phyloP scores from a whole-genome alignment of 1,140 invertebrate genomes.

The Ceratitis capitata region DNA sequence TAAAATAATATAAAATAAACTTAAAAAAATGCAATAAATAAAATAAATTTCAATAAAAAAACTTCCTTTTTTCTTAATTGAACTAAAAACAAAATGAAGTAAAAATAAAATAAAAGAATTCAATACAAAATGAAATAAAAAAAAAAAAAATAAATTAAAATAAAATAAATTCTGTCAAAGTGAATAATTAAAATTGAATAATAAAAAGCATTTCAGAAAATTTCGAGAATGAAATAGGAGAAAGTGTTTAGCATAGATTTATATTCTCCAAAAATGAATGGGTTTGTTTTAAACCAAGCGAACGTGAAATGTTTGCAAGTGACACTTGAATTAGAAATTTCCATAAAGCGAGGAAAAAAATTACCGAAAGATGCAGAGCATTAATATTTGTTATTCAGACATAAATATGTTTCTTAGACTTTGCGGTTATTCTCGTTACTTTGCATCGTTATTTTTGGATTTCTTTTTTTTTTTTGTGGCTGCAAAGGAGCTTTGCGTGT shows the following conservation, averaged over 20 bases:
- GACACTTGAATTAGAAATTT: slow-evolving; percentile 8
- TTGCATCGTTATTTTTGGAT: background rate
- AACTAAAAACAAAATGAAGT: no score
- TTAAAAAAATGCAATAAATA: no score
- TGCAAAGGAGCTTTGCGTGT: background rate
- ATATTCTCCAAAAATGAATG: background rate
- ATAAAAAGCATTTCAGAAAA: background rate
- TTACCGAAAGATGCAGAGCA: background rate
- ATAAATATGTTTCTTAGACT: background rate
- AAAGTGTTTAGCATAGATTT: background rate
- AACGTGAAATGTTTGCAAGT: background rate
- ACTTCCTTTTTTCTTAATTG: no score
- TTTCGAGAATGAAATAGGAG: background rate
- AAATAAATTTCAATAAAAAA: no score
- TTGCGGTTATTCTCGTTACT: background rate
- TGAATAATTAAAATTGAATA: background rate
- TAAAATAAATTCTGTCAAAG: background rate
- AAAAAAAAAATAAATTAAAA: background rate
- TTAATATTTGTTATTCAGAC: background rate
- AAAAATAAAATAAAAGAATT: background rate
- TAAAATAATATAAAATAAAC: no score
- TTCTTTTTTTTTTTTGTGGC: background rate
- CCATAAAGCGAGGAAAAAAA: background rate
- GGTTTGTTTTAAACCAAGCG: background rate
- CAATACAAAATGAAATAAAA: background rate